phyloP scores from a whole-genome alignment of 2,113 vertebrate species.

The Anoplopoma fimbria region DNA sequence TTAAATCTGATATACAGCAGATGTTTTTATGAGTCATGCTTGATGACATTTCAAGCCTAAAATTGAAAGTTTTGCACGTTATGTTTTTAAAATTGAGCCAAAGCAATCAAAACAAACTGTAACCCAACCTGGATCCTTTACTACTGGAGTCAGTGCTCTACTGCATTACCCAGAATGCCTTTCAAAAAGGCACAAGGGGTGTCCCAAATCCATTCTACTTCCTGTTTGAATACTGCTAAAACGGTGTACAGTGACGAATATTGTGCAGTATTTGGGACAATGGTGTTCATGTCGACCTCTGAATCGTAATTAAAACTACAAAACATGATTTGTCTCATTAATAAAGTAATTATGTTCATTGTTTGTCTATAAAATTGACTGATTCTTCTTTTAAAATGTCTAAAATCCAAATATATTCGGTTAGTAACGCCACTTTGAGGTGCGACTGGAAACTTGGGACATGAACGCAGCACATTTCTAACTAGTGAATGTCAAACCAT shows the following conservation, averaged over 20 bases:
- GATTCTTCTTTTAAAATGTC: background rate
- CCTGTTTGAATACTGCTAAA: background rate
- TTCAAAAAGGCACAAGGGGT: background rate
- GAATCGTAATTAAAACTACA: background rate
- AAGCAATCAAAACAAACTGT: background rate
- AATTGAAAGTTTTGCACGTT: background rate
- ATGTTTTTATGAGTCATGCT: background rate
- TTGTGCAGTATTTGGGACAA: background rate
- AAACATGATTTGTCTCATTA: background rate
- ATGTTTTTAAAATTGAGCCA: background rate
- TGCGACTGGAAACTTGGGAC: background rate
- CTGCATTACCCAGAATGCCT: slow-evolving; percentile 48
- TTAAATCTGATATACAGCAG: background rate
- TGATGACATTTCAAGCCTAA: background rate
- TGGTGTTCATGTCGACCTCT: background rate
- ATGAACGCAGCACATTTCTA: background rate
- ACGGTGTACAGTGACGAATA: background rate
- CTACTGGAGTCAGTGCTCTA: background rate
- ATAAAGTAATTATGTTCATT: too few species aligned
- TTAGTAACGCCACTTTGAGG: too few species aligned
- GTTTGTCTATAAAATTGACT: background rate
- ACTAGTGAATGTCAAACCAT: background rate
- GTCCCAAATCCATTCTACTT: background rate
- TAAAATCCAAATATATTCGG: background rate
- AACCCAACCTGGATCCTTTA: background rate